Evolutionary conservation across 2,797 vertebrate species (phyloP), one percentile per base, ranked within the genome.

Genomic region (Cetoscarus ocellatus): DNA sequence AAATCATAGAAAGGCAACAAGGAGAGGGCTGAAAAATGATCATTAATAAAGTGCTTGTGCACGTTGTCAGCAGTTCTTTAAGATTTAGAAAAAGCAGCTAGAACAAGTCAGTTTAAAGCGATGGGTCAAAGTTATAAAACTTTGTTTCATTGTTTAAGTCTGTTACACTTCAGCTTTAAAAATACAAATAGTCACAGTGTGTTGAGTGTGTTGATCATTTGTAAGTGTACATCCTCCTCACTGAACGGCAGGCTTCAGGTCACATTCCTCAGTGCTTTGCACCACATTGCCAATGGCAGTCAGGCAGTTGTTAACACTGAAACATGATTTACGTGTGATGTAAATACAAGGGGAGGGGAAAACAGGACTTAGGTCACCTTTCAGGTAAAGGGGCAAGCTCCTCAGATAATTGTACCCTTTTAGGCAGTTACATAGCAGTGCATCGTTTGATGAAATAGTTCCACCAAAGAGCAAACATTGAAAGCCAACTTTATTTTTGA

Each of bases 211-310:
- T 62, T 52, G 19, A 60, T 57, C 61, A 66, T 12, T 11, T 55
- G 12, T 66, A 58, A 11, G 5, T 61, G 27, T 27, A 10, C 35
- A 56, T 42, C 45, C 18, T 53, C 6, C 15, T 18, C 3, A 55
- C 51, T 52, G 1, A 55, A 39, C n/a, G 39, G 63, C 60, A 54
- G 57, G 54, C 62, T 61, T 76, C 18, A 67, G 56, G 72, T 88
- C 76, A 75, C 54, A 81, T 77, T 83, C 61, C 76, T 85, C 67
- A 67, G 63, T 75, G 76, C 80, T 85, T 83, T 81, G 73, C 79
- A 75, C 49, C 64, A 55, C 61, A 19, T 66, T 73, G 83, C 70
- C 75, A 77, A 70, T 3, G 39, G 45, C 51, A 63, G 45, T 11
- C 18, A 42, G 49, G 35, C 27, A 17, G 48, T 70, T 11, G 44